A percentile compares a stretch with the other conserved stretches of the same genome.
Evolutionary conservation across 2,888 invertebrate genomes (phyloP).

Genomic region (Idaea biselata): DNA sequence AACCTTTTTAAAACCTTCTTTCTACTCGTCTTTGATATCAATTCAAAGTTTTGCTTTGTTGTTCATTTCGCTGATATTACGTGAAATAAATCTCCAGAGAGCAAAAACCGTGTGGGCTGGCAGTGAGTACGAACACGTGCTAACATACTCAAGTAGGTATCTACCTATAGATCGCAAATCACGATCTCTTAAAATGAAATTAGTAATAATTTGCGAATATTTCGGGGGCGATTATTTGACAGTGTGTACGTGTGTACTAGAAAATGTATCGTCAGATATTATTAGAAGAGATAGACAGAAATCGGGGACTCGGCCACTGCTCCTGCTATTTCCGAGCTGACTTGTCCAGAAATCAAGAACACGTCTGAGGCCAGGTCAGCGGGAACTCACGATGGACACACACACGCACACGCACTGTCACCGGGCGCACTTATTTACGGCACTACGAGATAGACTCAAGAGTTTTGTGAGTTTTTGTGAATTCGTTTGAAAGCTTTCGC

Average conservation of each 20-base stretch:
- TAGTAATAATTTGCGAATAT: neutral
- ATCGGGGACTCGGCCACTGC: constrained; percentile 64
- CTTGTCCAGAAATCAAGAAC: constrained; percentile 61
- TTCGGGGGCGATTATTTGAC: constrained; percentile 45
- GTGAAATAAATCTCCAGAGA: neutral
- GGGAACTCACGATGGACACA: constrained; percentile 47
- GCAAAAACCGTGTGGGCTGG: neutral
- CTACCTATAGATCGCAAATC: too few relatives aligned
- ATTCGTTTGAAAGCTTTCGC: constrained; percentile 7
- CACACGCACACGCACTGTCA: constrained; percentile 52
- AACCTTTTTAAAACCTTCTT: neutral
- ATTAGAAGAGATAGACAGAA: constrained; percentile 63
- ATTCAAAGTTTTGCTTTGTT: neutral
- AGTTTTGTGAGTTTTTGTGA: constrained; percentile 32
- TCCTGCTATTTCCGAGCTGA: constrained; percentile 67
- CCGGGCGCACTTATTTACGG: constrained; percentile 50
- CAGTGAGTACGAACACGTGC: neutral
- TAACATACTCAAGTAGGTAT: neutral
- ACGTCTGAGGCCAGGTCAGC: constrained; percentile 56
- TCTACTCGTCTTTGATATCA: neutral
- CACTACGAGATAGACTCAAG: constrained; percentile 45
- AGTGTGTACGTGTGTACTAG: constrained; percentile 22
- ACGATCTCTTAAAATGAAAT: neutral
- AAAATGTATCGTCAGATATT: constrained; percentile 41
- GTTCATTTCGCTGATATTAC: neutral